Conservation (phyloP, 1,140 invertebrate species). For the Coptotermes formosanus region DNA sequence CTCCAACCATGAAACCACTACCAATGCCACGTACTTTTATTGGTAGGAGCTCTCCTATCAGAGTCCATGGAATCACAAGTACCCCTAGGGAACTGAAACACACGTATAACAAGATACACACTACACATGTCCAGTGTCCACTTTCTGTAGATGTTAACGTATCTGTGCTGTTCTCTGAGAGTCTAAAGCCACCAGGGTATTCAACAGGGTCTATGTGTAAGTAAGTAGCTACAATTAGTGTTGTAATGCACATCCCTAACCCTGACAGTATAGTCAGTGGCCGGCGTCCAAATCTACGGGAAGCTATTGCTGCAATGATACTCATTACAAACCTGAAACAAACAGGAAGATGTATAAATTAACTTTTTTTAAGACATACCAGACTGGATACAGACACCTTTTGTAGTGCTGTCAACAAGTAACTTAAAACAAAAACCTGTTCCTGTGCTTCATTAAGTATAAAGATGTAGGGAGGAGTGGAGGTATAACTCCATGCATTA, state of each 20-base stretch:
- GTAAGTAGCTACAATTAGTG: conserved; percentile 53
- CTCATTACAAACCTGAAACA: conserved; percentile 50
- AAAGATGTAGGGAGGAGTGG: too few species aligned
- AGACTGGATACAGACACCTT: too few species aligned
- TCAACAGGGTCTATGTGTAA: conserved; percentile 37
- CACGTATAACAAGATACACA: conserved; percentile 53
- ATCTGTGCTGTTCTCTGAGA: not conserved
- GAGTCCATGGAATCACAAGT: conserved; percentile 62
- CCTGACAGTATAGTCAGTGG: conserved; percentile 53
- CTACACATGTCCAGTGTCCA: conserved; percentile 49
- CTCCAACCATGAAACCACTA: conserved; percentile 56
- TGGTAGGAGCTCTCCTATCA: conserved; percentile 57
- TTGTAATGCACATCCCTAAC: conserved; percentile 55
- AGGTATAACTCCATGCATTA: too few species aligned
- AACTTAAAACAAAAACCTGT: too few species aligned
- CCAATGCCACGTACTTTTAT: conserved; percentile 54
- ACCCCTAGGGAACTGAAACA: conserved; percentile 56
- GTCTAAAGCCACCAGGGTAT: not conserved
- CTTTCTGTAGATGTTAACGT: not conserved
- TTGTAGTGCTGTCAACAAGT: too few species aligned
- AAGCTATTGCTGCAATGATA: conserved; percentile 49
- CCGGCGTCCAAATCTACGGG: conserved; percentile 55
- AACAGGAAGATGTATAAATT: too few species aligned
- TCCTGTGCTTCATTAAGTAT: too few species aligned
- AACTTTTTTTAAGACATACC: too few species aligned